Base-by-base conservation (phyloP, 1,140 invertebrate species). In the Chymomyza costata region DNA sequence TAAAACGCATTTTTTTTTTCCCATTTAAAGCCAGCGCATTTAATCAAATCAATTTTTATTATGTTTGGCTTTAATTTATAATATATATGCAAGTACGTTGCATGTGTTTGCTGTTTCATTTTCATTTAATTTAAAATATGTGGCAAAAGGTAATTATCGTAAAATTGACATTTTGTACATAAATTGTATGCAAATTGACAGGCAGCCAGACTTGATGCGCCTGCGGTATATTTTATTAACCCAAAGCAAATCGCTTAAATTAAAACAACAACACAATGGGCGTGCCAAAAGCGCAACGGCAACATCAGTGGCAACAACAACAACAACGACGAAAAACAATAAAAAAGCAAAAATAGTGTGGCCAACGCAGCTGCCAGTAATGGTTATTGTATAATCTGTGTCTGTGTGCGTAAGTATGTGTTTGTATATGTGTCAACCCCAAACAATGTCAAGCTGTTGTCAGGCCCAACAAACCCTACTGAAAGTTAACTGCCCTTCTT, bases 291-390 rank as follows among this genome's bases (percentile, higher is more conserved):
- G 38, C 6, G 17, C 15, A 37, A 6, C n/a, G 8, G 19, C 15
- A 1, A 3, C 10, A 46, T 43, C 30, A 41, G 18, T 40, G 47
- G 13, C 40, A 55, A 65, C 55, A 61, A 67, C 58, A 71, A 65
- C 70, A 80, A 65, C 68, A n/a, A n/a, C n/a, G n/a, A n/a, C n/a
- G n/a, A n/a, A n/a, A n/a, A n/a, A n/a, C n/a, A n/a, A n/a, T n/a
- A n/a, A n/a, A n/a, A n/a, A n/a, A n/a, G n/a, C n/a, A 80, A 65
- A 80, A 80, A 81, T 81, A 80, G 74, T 80, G 73, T 73, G 74
- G 68, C 68, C 51, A 56, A 32, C 60, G 56, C 73, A 80, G 73
- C 67, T 80, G 73, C 35, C 64, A 58, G 56, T 81, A 78, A 78
- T 78, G 73, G 67, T 54, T 65, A 56, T 57, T 52, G 65, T 57